Percentiles rank a stretch among this genome's conserved stretches.
These are phyloP conservation scores for Aurelia aurita DNA, from an alignment of 30 jellyfish, hydroid and myxozoan genomes.

Conservation along the genomic window DNA sequence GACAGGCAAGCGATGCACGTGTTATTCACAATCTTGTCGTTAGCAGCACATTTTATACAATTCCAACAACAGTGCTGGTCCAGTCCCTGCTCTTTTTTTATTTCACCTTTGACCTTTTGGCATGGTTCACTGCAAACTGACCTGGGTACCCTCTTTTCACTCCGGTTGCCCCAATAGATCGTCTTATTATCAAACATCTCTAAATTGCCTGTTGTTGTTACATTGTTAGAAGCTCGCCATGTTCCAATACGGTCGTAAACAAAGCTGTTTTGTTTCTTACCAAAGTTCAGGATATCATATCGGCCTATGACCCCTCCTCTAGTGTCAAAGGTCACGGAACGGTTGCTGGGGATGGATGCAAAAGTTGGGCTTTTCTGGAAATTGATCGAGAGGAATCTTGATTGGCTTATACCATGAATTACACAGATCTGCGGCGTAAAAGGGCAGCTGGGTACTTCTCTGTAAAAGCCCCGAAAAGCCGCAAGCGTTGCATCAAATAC, in stretches of 20 bases:
- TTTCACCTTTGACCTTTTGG: slow-evolving; percentile 28
- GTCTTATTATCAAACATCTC: background rate
- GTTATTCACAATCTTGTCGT: slow-evolving; percentile 15
- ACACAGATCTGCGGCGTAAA: background rate
- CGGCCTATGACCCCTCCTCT: slow-evolving; percentile 49
- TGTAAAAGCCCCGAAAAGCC: background rate
- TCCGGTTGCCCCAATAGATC: slow-evolving; percentile 16
- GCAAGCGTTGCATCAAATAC: slow-evolving; percentile 56
- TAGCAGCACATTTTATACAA: slow-evolving; percentile 23
- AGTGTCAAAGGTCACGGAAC: slow-evolving; percentile 28
- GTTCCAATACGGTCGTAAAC: slow-evolving; percentile 24
- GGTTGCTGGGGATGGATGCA: slow-evolving; percentile 5
- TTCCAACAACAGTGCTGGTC: slow-evolving; percentile 37
- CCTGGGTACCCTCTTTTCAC: slow-evolving; percentile 10
- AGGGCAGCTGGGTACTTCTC: slow-evolving; percentile 7
- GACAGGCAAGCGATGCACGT: slow-evolving; percentile 26
- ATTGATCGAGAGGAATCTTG: background rate
- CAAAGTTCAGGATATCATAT: slow-evolving; percentile 22
- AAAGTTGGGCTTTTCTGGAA: background rate
- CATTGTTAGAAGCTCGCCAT: slow-evolving; percentile 32
- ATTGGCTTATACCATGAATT: background rate
- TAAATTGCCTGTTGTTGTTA: slow-evolving; percentile 10
- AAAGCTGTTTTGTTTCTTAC: background rate
- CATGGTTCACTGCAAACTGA: slow-evolving; percentile 76
- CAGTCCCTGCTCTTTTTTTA: background rate